Evolutionary conservation across 2,113 vertebrate genomes (phyloP), one percentile per base, ranked within the genome.

Genomic region (Lagenorhynchus albirostris): DNA sequence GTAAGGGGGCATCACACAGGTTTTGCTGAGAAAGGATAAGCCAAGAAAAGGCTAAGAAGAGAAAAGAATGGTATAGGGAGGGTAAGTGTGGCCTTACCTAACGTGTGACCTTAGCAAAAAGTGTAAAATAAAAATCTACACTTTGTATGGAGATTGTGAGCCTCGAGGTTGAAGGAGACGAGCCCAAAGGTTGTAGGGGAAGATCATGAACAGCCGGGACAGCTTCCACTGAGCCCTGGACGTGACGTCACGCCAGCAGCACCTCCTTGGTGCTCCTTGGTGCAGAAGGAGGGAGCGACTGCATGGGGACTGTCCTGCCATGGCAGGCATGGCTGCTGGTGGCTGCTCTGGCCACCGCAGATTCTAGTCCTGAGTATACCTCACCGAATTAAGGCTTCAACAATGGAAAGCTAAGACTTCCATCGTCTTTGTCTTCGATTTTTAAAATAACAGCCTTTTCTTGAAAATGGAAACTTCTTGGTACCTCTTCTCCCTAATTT

Each of bases 381-480:
- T 44, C 50, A 18, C 38, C 67, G 44, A 23, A 5, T 15, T 15
- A 74, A 81, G 70, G 3, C 74, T 92, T 76, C 60, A 12, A 55
- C 0, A 7, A n/a, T 47, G n/a, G 38, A 10, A 80, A 89, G 26
- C 60, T 73, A 14, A 89, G 73, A 74, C 31, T 97, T 85, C 63
- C 71, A 18, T 20, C 12, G 44, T 62, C 38, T 74, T 79, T 18
- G 11, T 65, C 81, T 96, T 67, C 8, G 26, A 89, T 80, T 89
- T 95, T 84, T 18, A 65, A 97, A 94, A 88, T 84, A 88, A 73
- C 94, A 92, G 17, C 36, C 6, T 86, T 87, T 91, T 90, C 97
- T 92, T 92, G 36, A 92, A 92, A 96, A 87, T 80, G 74, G 68
- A 95, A 95, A 50, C 73, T 80, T 91, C 96, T 65, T 88, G 68